Evolutionary conservation across 2,797 vertebrate species (phyloP), one percentile per base, ranked within the genome.

Genomic region (Benthosema pterotum): DNA sequence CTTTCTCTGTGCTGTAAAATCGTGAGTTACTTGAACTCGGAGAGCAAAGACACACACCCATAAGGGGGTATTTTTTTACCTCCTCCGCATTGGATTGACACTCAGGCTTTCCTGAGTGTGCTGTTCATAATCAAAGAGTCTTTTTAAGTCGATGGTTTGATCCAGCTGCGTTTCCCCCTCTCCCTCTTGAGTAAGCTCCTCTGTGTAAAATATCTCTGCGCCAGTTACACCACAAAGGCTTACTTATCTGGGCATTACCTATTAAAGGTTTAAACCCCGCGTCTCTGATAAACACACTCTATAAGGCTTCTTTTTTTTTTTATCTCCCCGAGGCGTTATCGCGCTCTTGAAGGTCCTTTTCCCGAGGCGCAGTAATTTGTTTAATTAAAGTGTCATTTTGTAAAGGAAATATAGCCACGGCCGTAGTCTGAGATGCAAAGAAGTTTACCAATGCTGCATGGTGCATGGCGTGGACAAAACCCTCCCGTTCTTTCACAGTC

Each of bases 341-440:
- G 22, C 78, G 28, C 85, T 85, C 89, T 82, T 85, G 85, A 93
- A 90, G 91, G 92, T 93, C 91, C 89, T 88, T 91, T 84, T 91
- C 85, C 83, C 70, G 61, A 83, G 78, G 86, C 74, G 61, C 88
- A 79, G 91, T 92, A 92, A 93, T 93, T 93, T 93, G 85, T 92
- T 93, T 93, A 93, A 94, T 93, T 94, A 92, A 93, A 93, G 91
- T 93, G 91, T 94, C 92, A 93, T 93, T 93, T 93, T 81, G 71
- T 75, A 77, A 80, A 86, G 87, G 78, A 91, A 92, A 90, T 92
- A 92, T 89, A 84, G 83, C 83, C 79, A 61, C 72, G 66, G 79
- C 84, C 63, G 62, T 52, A 55, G 65, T 58, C 63, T 55, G 56
- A 70, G 78, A 87, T 78, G 87, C 83, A 91, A 92, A 91, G 86